Evolutionary conservation across 2,797 vertebrate species (phyloP).

Genomic region (Macrochelys suwanniensis): DNA sequence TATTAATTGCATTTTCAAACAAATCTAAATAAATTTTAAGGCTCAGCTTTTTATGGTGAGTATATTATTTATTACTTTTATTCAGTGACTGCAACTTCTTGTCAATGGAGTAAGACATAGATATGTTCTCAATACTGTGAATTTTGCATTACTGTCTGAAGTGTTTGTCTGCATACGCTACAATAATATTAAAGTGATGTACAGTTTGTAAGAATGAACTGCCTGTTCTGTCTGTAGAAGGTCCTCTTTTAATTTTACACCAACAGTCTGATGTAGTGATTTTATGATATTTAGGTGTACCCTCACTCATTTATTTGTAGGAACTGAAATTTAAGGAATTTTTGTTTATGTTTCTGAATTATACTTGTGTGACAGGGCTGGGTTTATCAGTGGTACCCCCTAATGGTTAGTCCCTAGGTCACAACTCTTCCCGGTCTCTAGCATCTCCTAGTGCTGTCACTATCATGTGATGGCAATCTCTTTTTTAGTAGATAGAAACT

Average conservation of each 20-base stretch:
- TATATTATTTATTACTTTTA: background rate
- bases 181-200: slow-evolving; percentile 10
- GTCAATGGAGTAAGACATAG: background rate
- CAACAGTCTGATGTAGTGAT: background rate
- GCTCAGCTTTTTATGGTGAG: background rate
- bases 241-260: slow-evolving; percentile 15
- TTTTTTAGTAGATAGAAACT: background rate
- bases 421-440: background rate
- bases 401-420: background rate
- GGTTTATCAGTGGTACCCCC: background rate
- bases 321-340: slow-evolving; percentile 14
- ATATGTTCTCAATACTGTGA: background rate
- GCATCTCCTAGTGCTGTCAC: background rate
- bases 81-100: background rate
- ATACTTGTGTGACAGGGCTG: background rate
- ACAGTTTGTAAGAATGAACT: background rate
- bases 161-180: background rate
- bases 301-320: slow-evolving; percentile 2
- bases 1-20: slow-evolving; percentile 29
- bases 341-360: background rate
- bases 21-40: background rate
- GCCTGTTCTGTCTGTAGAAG: background rate
- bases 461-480: background rate
- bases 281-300: background rate
- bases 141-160: background rate